A percentile compares a stretch with the other conserved stretches of the same genome.
Evolutionary conservation across 1,140 invertebrate genomes (phyloP).

Genomic region (Lepidotrigona ventralis): DNA sequence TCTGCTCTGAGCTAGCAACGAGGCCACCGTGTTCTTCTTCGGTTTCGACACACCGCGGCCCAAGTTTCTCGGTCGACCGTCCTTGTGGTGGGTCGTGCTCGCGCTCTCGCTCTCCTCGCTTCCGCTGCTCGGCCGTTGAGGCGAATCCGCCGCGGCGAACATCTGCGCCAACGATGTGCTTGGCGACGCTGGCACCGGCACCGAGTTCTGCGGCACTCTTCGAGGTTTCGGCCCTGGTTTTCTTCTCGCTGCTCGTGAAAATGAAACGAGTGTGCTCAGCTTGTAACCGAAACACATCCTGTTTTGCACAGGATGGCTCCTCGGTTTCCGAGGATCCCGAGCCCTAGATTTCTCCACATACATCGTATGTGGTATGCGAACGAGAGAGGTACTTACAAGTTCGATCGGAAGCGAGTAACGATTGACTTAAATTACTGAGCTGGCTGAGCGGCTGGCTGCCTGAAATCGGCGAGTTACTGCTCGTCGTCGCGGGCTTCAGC

Average conservation of each 20-base stretch:
- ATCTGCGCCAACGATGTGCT: slow-evolving; percentile 81
- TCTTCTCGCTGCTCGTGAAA: slow-evolving; percentile 81
- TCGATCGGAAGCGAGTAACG: slow-evolving; percentile 78
- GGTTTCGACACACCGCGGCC: slow-evolving; percentile 92
- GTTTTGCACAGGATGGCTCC: too few relatives aligned
- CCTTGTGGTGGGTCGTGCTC: slow-evolving; percentile 80
- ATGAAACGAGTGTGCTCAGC: neutral
- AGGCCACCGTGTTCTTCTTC: slow-evolving; percentile 95
- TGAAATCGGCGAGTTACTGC: slow-evolving; percentile 73
- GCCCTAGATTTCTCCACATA: too few relatives aligned
- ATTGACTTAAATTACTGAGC: slow-evolving; percentile 81
- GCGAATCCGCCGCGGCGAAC: slow-evolving; percentile 82
- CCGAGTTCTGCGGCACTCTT: slow-evolving; percentile 83
- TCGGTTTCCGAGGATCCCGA: too few relatives aligned
- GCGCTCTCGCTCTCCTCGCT: slow-evolving; percentile 85
- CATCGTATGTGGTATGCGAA: too few relatives aligned
- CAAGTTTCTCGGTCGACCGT: slow-evolving; percentile 89
- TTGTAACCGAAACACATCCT: too few relatives aligned
- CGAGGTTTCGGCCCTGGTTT: slow-evolving; percentile 88
- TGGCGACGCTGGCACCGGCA: slow-evolving; percentile 78
- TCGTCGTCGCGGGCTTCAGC: slow-evolving; percentile 84
- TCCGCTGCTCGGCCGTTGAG: slow-evolving; percentile 83
- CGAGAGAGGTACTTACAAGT: slow-evolving; percentile 77
- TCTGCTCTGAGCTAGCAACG: slow-evolving; percentile 89
- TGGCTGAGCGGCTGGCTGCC: slow-evolving; percentile 80